A percentile compares a stretch with the other conserved stretches of the same genome.
These are phyloP conservation scores for Nemoura dubitans DNA, from an alignment of 2,888 invertebrate genomes.

Conservation along the genomic window DNA sequence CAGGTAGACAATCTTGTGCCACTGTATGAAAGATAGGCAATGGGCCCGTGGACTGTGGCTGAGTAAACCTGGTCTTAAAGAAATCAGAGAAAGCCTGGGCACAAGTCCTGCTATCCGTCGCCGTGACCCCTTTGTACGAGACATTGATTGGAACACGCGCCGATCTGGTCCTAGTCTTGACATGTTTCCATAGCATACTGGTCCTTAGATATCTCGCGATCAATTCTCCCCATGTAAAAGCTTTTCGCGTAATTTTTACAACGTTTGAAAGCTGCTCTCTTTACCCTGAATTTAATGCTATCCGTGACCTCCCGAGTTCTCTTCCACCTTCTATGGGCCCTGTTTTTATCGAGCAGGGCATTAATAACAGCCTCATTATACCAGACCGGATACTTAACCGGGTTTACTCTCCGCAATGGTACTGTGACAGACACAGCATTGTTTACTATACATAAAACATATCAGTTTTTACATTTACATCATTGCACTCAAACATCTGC, in stretches of 20 bases:
- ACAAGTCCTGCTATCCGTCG: neutral
- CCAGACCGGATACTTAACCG: slow-evolving; percentile 22
- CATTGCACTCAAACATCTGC: neutral
- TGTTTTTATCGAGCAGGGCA: slow-evolving; percentile 8
- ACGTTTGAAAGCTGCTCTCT: neutral
- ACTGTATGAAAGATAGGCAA: neutral
- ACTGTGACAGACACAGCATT: neutral
- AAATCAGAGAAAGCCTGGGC: slow-evolving; percentile 16
- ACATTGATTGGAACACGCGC: slow-evolving; percentile 16
- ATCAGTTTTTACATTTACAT: neutral
- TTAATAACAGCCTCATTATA: slow-evolving; percentile 3
- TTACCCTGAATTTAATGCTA: neutral
- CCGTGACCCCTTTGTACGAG: neutral
- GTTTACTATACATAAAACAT: slow-evolving; percentile 5
- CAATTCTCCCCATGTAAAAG: neutral
- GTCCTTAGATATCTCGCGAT: slow-evolving; percentile 3
- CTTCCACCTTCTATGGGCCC: slow-evolving; percentile 13
- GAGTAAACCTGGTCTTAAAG: neutral
- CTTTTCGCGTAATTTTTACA: no score
- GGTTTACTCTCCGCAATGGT: neutral
- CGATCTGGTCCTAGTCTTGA: slow-evolving; percentile 17
- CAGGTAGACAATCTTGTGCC: neutral
- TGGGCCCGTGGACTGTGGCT: neutral
- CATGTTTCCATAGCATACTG: neutral
- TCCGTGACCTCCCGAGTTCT: neutral